These are phyloP conservation scores for Leuciscus waleckii DNA, from an alignment of 2,797 vertebrate species.

Conservation along the genomic window DNA sequence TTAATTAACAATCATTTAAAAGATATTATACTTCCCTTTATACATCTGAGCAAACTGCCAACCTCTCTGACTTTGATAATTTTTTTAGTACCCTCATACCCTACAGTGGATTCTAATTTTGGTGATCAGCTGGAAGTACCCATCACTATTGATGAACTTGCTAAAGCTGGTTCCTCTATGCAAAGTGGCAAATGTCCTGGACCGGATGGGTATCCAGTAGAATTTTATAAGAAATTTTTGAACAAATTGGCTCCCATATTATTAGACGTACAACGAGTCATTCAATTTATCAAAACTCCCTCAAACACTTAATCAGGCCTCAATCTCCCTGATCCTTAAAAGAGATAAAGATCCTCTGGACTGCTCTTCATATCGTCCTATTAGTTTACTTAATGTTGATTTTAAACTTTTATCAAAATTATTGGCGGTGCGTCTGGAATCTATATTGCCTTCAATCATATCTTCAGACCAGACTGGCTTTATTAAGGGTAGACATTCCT, in stretches of 20 bases:
- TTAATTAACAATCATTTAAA: not conserved
- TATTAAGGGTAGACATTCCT: not conserved
- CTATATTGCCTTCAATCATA: no score
- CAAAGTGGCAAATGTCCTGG: not conserved
- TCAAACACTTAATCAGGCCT: not conserved
- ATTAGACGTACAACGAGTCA: not conserved
- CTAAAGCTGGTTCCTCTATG: not conserved
- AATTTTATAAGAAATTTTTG: not conserved
- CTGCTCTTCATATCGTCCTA: not conserved
- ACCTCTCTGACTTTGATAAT: not conserved
- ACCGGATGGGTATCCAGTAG: not conserved
- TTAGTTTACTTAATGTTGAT: not conserved
- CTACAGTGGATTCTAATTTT: not conserved
- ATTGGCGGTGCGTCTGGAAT: not conserved
- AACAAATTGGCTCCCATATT: not conserved
- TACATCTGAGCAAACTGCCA: not conserved
- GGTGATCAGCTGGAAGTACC: not conserved
- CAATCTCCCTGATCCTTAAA: not conserved
- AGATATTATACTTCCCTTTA: not conserved
- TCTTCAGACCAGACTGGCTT: no score
- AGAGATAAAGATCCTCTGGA: not conserved
- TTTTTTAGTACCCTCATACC: not conserved
- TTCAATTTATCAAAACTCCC: not conserved
- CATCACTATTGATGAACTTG: not conserved
- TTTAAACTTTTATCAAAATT: not conserved